Base-by-base conservation (phyloP, 2,888 invertebrate species). In the Ornithoptera alexandrae region DNA sequence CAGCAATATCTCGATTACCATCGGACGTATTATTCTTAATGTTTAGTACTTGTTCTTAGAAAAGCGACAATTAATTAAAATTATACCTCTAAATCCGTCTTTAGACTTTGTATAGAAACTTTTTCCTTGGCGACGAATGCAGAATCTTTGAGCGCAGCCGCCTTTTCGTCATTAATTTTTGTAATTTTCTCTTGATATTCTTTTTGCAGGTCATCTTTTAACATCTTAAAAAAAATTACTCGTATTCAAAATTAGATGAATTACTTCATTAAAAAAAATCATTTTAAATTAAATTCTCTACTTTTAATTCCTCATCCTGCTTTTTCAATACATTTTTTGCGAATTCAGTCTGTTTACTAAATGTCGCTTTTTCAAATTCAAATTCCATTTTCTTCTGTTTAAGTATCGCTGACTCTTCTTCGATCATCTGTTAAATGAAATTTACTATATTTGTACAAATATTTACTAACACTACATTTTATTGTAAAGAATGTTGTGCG, bases 361-460 rank as follows among this genome's bases (percentile, higher is more conserved):
- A 92, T 1, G 94, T 94, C n/a, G 94, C 91, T 68, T 93, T 93
- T 82, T 94, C 93, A 68, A 94, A 94, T 68, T 94, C 93, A 75
- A 95, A 89, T 70, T 93, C 94, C 82, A 94, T 92, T 75, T 92
- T 91, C 76, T 94, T 94, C 79, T 94, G 94, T 76, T 94, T 94
- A 24, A 95, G 78, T 1, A 79, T 68, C 18, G 80, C 78, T 2
- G 89, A 81, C 71, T 93, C 93, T 78, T 92, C 93, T 78, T 93
- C 93, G 12, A 93, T 84, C 82, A 87, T 86, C 93, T 93, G 70
- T 66, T 50, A 66, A 30, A 65, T 8, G n/a, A 67, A 58, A 60
- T 56, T n/a, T 56, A 56, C 5, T 15, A 56, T n/a, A n/a, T 56
- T 20, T 20, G 7, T 56, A 56, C n/a, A 56, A 56, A 56, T 53